Percentiles rank a stretch among this genome's conserved stretches.
Conservation (phyloP, 2,797 vertebrate genomes). For the Pelodytes ibericus region DNA sequence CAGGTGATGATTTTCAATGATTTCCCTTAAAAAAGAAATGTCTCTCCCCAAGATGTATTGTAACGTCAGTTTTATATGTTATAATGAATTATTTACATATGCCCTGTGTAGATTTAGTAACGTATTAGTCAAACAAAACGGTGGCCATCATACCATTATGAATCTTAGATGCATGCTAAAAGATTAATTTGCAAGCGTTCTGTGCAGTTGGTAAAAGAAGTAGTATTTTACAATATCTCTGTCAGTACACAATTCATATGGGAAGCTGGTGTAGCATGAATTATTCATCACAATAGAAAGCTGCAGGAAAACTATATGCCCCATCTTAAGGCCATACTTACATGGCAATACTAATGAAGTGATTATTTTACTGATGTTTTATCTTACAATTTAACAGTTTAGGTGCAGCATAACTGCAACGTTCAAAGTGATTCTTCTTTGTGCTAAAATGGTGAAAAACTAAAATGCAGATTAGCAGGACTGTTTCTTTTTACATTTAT, state of each 20-base stretch:
- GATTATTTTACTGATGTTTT: neutral
- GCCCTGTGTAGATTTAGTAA: neutral
- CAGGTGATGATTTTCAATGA: too few species aligned
- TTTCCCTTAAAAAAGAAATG: too few species aligned
- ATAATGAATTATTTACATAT: too few species aligned
- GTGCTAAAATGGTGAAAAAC: neutral
- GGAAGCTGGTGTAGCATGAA: neutral
- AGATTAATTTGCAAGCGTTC: neutral
- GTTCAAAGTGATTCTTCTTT: neutral
- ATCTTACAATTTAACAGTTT: neutral
- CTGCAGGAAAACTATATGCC: neutral
- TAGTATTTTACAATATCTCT: neutral
- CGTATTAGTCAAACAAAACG: neutral
- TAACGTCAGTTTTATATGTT: neutral
- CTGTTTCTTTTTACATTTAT: too few species aligned
- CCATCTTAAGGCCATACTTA: neutral
- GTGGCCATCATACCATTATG: neutral
- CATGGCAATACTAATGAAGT: neutral
- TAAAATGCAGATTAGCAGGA: neutral
- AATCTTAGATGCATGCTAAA: neutral
- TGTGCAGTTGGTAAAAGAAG: neutral
- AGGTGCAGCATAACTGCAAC: neutral
- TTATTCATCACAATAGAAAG: neutral
- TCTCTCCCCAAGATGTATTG: neutral
- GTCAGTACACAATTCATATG: neutral